phyloP scores from a whole-genome alignment of 2,797 vertebrate species.

The Psittacula derbiana region DNA sequence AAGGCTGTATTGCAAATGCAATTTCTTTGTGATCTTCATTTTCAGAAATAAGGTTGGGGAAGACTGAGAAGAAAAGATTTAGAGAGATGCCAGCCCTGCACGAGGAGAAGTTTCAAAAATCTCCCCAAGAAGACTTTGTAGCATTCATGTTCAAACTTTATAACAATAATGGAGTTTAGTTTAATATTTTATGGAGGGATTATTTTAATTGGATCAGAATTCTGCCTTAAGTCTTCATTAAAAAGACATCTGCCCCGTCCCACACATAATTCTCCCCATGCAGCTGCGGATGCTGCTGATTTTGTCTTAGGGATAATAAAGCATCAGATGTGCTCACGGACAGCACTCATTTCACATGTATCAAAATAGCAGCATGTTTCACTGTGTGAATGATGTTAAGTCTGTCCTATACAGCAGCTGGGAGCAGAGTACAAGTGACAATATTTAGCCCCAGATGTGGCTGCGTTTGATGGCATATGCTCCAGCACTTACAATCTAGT shows the following conservation, averaged over 20 bases:
- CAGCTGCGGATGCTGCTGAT: not conserved
- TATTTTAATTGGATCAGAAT: not conserved
- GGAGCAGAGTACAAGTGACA: not conserved
- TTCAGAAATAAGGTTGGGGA: not conserved
- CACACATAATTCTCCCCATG: not conserved
- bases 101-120: not conserved
- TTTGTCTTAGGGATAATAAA: not conserved
- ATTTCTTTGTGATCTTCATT: not conserved
- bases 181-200: not conserved
- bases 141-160: not conserved
- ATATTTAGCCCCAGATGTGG: not conserved
- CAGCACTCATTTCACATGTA: not conserved
- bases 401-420: not conserved
- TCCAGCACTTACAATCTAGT: not conserved
- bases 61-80: not conserved
- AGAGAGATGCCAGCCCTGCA: not conserved
- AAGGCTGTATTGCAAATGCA: not conserved
- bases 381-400: not conserved
- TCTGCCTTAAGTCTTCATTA: slow-evolving; percentile 14
- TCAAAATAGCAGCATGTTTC: not conserved
- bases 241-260: not conserved
- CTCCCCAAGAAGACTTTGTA: not conserved
- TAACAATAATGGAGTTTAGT: not conserved
- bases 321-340: not conserved
- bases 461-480: not conserved